These are phyloP conservation scores for Picus viridis DNA, from an alignment of 2,797 vertebrate genomes.

Conservation along the genomic window DNA sequence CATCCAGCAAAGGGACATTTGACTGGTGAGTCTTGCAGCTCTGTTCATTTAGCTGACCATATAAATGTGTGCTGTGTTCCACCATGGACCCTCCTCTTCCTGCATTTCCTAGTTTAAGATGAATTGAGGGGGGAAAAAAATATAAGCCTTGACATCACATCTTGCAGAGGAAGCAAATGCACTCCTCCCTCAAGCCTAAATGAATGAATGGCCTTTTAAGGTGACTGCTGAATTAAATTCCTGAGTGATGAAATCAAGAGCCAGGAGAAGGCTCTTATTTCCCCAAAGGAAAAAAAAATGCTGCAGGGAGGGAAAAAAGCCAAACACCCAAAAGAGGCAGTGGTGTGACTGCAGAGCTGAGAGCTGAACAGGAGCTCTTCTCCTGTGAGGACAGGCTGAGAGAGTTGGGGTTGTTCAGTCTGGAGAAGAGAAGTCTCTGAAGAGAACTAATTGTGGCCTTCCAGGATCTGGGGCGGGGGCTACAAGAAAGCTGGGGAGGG, in stretches of 20 bases:
- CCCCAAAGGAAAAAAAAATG: conserved; percentile 39
- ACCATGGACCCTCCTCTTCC: background rate
- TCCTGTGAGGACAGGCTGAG: too few species aligned
- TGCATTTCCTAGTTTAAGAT: conserved; percentile 20
- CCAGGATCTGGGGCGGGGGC: too few species aligned
- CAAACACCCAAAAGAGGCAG: background rate
- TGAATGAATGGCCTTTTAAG: conserved; percentile 70
- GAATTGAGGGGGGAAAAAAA: background rate
- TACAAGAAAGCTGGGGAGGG: too few species aligned
- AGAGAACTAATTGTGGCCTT: too few species aligned
- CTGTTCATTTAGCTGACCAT: background rate
- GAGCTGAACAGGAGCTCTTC: conserved; percentile 9
- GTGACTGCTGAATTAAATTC: conserved; percentile 64
- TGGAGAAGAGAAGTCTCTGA: too few species aligned
- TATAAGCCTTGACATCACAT: conserved; percentile 27
- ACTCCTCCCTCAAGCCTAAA: conserved; percentile 46
- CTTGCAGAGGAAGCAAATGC: conserved; percentile 48
- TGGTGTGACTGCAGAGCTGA: background rate
- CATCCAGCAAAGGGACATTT: background rate
- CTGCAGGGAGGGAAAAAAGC: background rate
- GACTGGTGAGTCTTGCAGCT: background rate
- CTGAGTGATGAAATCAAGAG: conserved; percentile 51
- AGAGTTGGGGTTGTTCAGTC: too few species aligned
- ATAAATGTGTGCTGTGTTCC: conserved; percentile 9
- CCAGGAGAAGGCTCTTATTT: conserved; percentile 40